These are phyloP conservation scores for Campylomormyrus tamandua DNA, from an alignment of 2,113 vertebrate genomes.

Conservation along the genomic window DNA sequence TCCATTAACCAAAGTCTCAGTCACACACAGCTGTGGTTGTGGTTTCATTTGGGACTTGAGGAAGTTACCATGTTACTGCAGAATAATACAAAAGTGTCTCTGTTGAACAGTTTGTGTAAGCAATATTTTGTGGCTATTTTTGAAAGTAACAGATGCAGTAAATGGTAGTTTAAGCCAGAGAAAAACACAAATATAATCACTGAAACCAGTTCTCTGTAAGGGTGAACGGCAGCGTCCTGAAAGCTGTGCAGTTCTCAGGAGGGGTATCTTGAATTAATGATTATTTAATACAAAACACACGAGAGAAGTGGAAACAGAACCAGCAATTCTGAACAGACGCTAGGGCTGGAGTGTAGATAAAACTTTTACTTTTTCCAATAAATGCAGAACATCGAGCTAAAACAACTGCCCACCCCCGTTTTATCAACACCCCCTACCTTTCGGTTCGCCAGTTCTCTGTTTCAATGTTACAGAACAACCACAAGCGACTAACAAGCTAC, in stretches of 20 bases:
- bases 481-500: neutral
- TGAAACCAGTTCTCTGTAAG: neutral
- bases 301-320: neutral
- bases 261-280: neutral
- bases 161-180: neutral
- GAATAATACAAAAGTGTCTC: neutral
- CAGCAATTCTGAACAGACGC: neutral
- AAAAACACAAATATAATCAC: neutral
- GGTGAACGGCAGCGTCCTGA: neutral
- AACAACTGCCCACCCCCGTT: neutral
- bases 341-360: slow-evolving; percentile 1
- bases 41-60: neutral
- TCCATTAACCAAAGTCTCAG: neutral
- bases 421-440: neutral
- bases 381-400: slow-evolving; percentile 23
- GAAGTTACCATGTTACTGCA: neutral
- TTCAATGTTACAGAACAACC: slow-evolving; percentile 8
- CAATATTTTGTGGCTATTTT: neutral
- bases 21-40: neutral
- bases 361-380: slow-evolving; percentile 14
- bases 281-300: neutral
- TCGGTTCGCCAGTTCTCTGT: neutral
- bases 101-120: neutral
- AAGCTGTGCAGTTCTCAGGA: neutral
- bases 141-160: neutral